phyloP scores from a whole-genome alignment of 2,888 invertebrate species.

The Tetranychus piercei region DNA sequence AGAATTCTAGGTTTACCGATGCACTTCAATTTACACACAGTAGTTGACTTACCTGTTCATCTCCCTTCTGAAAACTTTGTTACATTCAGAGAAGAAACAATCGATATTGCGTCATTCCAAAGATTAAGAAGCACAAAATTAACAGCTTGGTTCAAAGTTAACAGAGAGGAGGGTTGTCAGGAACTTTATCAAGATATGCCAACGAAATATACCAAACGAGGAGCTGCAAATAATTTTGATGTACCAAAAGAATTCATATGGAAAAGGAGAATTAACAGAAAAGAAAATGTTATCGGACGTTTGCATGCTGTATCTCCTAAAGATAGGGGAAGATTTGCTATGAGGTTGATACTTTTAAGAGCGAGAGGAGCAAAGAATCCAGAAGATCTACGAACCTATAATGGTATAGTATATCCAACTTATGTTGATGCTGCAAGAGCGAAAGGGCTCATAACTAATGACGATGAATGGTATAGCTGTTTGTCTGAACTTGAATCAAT shows the following conservation, averaged over 20 bases:
- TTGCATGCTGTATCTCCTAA: conserved; percentile 16
- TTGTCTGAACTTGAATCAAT: conserved; percentile 25
- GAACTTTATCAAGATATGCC: conserved; percentile 14
- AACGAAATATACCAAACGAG: neutral
- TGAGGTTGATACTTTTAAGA: conserved; percentile 23
- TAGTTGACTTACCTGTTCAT: conserved; percentile 31
- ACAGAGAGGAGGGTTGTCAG: neutral
- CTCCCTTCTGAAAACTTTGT: conserved; percentile 28
- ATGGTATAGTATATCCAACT: conserved; percentile 22
- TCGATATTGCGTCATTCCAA: conserved; percentile 18
- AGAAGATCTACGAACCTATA: conserved; percentile 26
- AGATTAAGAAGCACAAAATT: conserved; percentile 22
- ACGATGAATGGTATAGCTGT: conserved; percentile 26
- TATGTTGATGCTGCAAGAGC: conserved; percentile 25
- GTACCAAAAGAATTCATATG: conserved; percentile 17
- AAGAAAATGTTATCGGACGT: conserved; percentile 11
- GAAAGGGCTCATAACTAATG: conserved; percentile 27
- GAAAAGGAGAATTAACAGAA: neutral
- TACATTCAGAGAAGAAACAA: conserved; percentile 23
- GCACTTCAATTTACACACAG: conserved; percentile 29
- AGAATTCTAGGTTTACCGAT: conserved; percentile 27
- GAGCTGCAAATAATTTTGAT: conserved; percentile 16
- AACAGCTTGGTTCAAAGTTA: conserved; percentile 26
- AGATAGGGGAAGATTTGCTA: conserved; percentile 18
- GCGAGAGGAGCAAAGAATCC: conserved; percentile 25